Conservation (phyloP, 2,888 invertebrate species). For the Chrysina gloriosa region DNA sequence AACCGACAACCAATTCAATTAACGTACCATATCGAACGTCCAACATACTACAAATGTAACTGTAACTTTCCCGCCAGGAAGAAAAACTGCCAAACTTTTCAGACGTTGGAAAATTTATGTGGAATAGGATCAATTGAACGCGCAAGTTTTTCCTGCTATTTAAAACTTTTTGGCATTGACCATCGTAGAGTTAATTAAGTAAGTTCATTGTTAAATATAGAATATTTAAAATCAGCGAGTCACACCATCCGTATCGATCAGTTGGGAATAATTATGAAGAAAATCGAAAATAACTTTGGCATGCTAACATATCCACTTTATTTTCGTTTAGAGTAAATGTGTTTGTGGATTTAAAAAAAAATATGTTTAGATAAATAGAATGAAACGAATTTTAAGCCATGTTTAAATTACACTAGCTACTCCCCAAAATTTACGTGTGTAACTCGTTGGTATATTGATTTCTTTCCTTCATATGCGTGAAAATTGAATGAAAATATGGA, state of each 20-base stretch:
- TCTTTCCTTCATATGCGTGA: too few relatives aligned
- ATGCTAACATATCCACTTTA: too few relatives aligned
- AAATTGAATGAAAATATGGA: too few relatives aligned
- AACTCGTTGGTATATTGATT: too few relatives aligned
- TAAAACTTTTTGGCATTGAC: constrained; percentile 32
- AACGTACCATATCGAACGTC: constrained; percentile 9
- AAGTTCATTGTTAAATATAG: constrained; percentile 36
- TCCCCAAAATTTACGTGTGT: too few relatives aligned
- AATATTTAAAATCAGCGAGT: neutral
- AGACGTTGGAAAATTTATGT: neutral
- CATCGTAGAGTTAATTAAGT: constrained; percentile 3
- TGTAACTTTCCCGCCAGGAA: neutral
- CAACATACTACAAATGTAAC: neutral
- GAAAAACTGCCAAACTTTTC: neutral
- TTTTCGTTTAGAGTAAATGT: too few relatives aligned
- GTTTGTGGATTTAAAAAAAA: too few relatives aligned
- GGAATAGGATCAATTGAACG: neutral
- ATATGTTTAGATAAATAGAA: too few relatives aligned
- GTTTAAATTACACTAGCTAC: too few relatives aligned
- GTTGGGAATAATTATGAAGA: neutral
- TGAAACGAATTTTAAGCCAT: too few relatives aligned
- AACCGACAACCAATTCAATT: neutral
- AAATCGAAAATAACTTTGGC: neutral
- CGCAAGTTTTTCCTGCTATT: neutral
- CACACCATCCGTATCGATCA: constrained; percentile 1